Evolutionary conservation across 1,140 invertebrate genomes (phyloP), one percentile per base, ranked within the genome.

Genomic region (Asbolus verrucosus): DNA sequence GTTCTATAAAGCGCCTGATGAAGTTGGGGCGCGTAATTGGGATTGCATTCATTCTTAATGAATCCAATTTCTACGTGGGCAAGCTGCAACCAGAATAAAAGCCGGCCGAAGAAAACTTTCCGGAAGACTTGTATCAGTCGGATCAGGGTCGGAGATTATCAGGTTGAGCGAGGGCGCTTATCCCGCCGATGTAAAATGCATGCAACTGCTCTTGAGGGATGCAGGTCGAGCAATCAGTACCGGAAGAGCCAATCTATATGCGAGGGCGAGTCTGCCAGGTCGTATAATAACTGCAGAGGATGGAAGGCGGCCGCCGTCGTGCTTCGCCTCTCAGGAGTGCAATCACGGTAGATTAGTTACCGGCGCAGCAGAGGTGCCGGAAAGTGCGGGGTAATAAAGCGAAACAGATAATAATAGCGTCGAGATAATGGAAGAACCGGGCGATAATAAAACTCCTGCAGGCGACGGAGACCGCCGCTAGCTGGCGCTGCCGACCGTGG

Each of bases 341-440:
- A 73, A 73, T 73, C 72, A 73, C 69, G 63, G 54, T 46, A 70
- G 72, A 73, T 73, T 73, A 73, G 72, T 73, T 73, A 70, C 72
- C 69, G 65, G 72, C 30, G 36, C 27, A 67, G 65, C 14, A 36
- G 62, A 63, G 65, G 62, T 54, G 59, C 24, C 19, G 33, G 43
- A 65, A 61, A 65, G 38, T 43, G 38, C 36, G 61, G 61, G 66
- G 71, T 69, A 71, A 70, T 73, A 73, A 70, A 71, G 72, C 62
- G 74, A 75, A 73, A 73, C 72, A 75, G 74, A 73, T 75, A 75
- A 75, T 75, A 73, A 75, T 75, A 69, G 73, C 69, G 43, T 19
- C 13, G 65, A 75, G 75, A 76, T 76, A 76, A 76, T 76, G 73
- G 73, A 74, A 69, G 70, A 74, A 70, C 71, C 63, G 70, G 65